Percentiles rank a stretch among this genome's conserved stretches.
phyloP scores from a whole-genome alignment of 2,888 invertebrate species.

The Drosophila prostipennis region DNA sequence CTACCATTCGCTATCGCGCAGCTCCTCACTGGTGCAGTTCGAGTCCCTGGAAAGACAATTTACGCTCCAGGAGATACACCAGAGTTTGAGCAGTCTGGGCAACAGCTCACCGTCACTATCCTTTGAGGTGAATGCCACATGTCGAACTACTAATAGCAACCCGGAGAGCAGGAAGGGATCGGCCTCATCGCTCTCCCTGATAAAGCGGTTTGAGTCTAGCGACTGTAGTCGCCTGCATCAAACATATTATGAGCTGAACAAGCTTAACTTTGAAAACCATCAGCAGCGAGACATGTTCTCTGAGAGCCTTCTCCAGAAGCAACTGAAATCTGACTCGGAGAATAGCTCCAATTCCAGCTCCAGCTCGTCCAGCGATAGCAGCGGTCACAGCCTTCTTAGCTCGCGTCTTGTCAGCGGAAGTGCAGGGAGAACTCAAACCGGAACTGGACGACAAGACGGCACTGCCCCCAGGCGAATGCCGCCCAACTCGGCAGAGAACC shows the following conservation, averaged over 20 bases:
- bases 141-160: constrained; percentile 56
- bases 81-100: constrained; percentile 80
- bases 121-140: constrained; percentile 65
- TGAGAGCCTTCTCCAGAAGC: constrained; percentile 53
- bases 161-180: constrained; percentile 81
- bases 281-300: constrained; percentile 51
- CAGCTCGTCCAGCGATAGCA: constrained; percentile 56
- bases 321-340: constrained; percentile 76
- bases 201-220: constrained; percentile 82
- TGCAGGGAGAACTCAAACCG: constrained; percentile 4
- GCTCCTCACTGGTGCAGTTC: constrained; percentile 93
- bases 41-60: constrained; percentile 91
- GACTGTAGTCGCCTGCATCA: constrained; percentile 81
- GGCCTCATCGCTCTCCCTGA: constrained; percentile 76
- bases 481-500: constrained; percentile 90
- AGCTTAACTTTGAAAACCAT: constrained; percentile 80
- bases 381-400: constrained; percentile 66
- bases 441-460: constrained; percentile 25
- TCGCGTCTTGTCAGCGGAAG: constrained; percentile 53
- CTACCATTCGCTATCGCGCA: constrained; percentile 89
- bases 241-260: constrained; percentile 83
- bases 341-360: constrained; percentile 58
- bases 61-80: constrained; percentile 85
- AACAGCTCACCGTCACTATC: constrained; percentile 84
- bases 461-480: constrained; percentile 63